Base-by-base conservation (phyloP, 1,140 invertebrate genomes). In the Planococcus citri region DNA sequence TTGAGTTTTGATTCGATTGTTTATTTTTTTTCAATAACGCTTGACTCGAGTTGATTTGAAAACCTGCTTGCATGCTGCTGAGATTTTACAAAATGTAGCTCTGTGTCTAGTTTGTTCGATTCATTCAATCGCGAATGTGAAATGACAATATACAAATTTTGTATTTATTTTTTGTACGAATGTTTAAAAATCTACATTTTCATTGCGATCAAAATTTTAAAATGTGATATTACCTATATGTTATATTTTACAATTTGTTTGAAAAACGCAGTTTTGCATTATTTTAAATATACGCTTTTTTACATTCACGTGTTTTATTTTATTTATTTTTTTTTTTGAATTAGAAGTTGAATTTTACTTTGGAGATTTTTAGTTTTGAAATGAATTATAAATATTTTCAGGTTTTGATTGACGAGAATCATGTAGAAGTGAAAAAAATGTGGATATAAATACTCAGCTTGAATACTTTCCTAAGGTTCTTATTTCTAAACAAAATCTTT, bases 231-330 rank as follows among this genome's bases (percentile, higher is more conserved):
- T 51, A 51, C n/a, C n/a, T 64, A 25, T 64, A 3, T 64, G 10
- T 4, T 64, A 64, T 17, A 64, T 64, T 64, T 64, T 64, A 64
- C 60, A 64, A 25, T 64, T 64, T 64, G 22, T 25, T 64, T 64
- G 25, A 64, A 64, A n/a, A 25, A 9, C 21, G 20, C 21, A 27
- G 22, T 64, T 64, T 64, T 64, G 60, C 60, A 64, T 64, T 37
- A 64, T 64, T 64, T 64, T 64, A 64, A 64, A 64, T 27, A 51
- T 24, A 64, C 60, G 60, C 60, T 27, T 64, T 64, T 64, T 24
- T 64, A 64, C 21, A 27, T 64, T 22, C 21, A 51, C 6, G 6
- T 14, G 14, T 37, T 14, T 6, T 14, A 37, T 6, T 37, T 37
- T 37, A 37, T 37, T 37, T 37, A 37, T 37, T 37, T n/a, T n/a